Evolutionary conservation across 2,113 vertebrate genomes (phyloP).

Genomic region (Lophius piscatorius): DNA sequence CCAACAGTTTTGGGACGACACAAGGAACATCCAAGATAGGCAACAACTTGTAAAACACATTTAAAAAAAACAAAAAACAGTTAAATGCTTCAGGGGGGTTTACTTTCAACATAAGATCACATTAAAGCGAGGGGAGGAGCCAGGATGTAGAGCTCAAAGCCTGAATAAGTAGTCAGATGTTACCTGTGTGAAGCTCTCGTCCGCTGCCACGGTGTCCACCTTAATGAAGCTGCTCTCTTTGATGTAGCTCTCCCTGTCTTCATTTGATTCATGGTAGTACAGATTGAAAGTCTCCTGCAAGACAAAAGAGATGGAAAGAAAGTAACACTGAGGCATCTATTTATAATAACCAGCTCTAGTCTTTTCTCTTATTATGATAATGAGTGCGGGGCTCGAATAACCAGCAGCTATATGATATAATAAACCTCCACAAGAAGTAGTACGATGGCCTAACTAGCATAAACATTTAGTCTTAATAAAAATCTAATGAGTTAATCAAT

Average conservation of each 20-base stretch:
- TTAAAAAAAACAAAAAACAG: constrained; percentile 36
- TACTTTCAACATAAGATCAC: constrained; percentile 50
- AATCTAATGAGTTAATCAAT: too few relatives aligned
- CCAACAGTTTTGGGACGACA: constrained; percentile 28
- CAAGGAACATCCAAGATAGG: constrained; percentile 45
- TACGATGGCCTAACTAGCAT: constrained; percentile 27
- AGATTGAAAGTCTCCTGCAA: constrained; percentile 95
- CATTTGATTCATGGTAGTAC: constrained; percentile 97
- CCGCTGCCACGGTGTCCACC: constrained; percentile 97
- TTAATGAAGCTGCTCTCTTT: constrained; percentile 96
- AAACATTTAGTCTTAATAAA: too few relatives aligned
- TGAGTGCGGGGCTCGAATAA: constrained; percentile 39
- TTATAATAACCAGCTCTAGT: constrained; percentile 48
- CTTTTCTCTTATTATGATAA: constrained; percentile 55
- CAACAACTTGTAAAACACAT: constrained; percentile 58
- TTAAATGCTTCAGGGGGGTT: constrained; percentile 33
- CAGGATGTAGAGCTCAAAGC: constrained; percentile 44
- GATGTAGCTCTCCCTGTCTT: constrained; percentile 93
- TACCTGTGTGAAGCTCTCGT: constrained; percentile 97
- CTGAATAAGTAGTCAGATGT: constrained; percentile 45
- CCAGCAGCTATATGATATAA: constrained; percentile 39
- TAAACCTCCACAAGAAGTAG: constrained; percentile 35
- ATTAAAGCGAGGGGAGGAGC: constrained; percentile 52
- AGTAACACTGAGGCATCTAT: constrained; percentile 20
- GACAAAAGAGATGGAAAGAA: constrained; percentile 27